Conservation (phyloP, 1,140 invertebrate genomes). For the Drosophila sp. region DNA sequence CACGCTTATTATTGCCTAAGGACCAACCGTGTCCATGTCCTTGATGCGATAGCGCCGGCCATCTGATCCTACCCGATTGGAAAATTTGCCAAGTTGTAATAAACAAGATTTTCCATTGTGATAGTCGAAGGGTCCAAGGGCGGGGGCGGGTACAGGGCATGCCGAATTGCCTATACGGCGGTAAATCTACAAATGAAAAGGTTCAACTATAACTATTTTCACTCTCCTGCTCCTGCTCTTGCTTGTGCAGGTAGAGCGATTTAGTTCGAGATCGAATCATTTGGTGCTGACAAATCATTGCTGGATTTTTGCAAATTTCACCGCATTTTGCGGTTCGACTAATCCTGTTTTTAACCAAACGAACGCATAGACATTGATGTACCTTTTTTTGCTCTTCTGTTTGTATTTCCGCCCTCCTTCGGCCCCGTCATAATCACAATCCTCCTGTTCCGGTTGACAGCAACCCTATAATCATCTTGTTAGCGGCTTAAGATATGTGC, state of each 20-base stretch:
- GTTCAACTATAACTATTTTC: slow-evolving; percentile 45
- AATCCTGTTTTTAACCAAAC: slow-evolving; percentile 48
- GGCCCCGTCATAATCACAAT: slow-evolving; percentile 7
- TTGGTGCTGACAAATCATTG: slow-evolving; percentile 73
- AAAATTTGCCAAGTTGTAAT: slow-evolving; percentile 77
- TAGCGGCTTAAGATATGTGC: slow-evolving; percentile 69
- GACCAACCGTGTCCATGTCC: slow-evolving; percentile 68
- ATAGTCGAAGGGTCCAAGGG: slow-evolving; percentile 43
- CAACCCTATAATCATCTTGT: slow-evolving; percentile 73
- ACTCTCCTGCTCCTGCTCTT: too few species aligned
- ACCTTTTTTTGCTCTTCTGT: slow-evolving; percentile 46
- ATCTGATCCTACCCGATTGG: slow-evolving; percentile 34
- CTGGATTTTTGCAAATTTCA: slow-evolving; percentile 70
- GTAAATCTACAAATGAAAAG: slow-evolving; percentile 10
- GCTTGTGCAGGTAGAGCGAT: slow-evolving; percentile 47
- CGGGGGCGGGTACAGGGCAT: slow-evolving; percentile 35
- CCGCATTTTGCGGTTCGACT: slow-evolving; percentile 57
- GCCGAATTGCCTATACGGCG: slow-evolving; percentile 49
- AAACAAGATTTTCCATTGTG: slow-evolving; percentile 80
- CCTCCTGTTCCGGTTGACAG: slow-evolving; percentile 55
- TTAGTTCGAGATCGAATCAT: slow-evolving; percentile 48
- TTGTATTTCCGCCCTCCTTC: slow-evolving; percentile 71
- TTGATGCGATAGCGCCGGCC: slow-evolving; percentile 58
- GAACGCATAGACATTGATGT: slow-evolving; percentile 5
- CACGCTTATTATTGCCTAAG: slow-evolving; percentile 71